Evolutionary conservation across 2,113 vertebrate genomes (phyloP), one percentile per base, ranked within the genome.

Genomic region (Lampris incognitus): DNA sequence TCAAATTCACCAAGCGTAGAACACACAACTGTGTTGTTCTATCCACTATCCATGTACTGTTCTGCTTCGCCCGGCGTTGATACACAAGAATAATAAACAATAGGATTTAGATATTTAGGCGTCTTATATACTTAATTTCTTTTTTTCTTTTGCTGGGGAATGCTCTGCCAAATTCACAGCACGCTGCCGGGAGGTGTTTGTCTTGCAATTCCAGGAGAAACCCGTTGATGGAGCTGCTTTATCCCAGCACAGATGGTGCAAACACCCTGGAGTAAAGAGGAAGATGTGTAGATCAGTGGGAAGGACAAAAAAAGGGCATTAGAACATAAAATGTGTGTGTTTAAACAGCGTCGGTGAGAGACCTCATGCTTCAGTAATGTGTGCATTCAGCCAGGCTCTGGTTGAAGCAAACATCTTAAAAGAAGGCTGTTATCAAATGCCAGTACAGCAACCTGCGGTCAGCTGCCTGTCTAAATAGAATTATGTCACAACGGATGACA

Each of bases 251-350:
- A 82, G 83, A 83, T 86, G 73, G 74, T 9, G 5, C 41, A 40
- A 66, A 74, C 81, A 85, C 75, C 73, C 57, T 57, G 24, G 72
- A 69, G 2, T 85, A 50, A 88, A 79, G 87, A 79, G 83, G 81
- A 85, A 87, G 83, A 82, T 83, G 64, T 87, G 42, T 57, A 5
- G 67, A 81, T 87, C 79, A 60, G 52, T 72, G 52, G 59, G 86
- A 91, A 92, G 89, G 90, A 80, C 89, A 82, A 66, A 68, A 65
- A 85, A 81, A 93, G 89, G 87, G 68, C 85, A 88, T 9, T 5
- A 46, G n/a, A 64, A 37, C 76, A 66, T 51, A 51, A 51, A 40
- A 24, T 13, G 2, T 57, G 38, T 79, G 41, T 40, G 54, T 65
- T n/a, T 8, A 8, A 9, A 9, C 6, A 36, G 13, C 4, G 24